These are phyloP conservation scores for Tachina grossa DNA, from an alignment of 2,888 invertebrate species.

Conservation along the genomic window DNA sequence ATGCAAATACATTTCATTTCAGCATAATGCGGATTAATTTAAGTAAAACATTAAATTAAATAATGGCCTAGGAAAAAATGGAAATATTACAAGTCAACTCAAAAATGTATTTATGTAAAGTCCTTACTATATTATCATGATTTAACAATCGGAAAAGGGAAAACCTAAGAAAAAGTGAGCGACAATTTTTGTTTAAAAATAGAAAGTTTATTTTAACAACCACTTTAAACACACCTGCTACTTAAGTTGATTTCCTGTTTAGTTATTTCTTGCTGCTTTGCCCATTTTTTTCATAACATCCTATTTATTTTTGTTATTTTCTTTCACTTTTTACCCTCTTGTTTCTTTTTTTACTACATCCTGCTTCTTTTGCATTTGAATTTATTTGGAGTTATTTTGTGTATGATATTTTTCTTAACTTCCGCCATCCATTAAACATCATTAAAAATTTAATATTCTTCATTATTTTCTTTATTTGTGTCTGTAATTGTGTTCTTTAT, in stretches of 20 bases:
- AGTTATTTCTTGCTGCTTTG: conserved; percentile 39
- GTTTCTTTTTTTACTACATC: conserved; percentile 19
- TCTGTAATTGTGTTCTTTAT: conserved; percentile 59
- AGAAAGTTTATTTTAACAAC: conserved; percentile 71
- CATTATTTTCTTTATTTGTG: conserved; percentile 72
- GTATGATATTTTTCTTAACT: conserved; percentile 68
- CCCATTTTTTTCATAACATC: conserved; percentile 15
- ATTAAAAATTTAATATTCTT: conserved; percentile 82
- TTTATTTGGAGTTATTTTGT: conserved; percentile 18
- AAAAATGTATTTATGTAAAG: not conserved
- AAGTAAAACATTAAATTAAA: conserved; percentile 26
- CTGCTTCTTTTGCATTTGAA: conserved; percentile 44
- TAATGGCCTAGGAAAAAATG: not conserved
- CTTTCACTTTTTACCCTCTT: not conserved
- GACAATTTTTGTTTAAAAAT: conserved; percentile 33
- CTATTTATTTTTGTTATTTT: conserved; percentile 20
- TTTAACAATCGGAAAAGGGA: conserved; percentile 43
- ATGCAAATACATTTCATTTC: conserved; percentile 43
- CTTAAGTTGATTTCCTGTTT: conserved; percentile 71
- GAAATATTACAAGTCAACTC: not conserved
- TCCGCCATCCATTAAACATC: conserved; percentile 82
- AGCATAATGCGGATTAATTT: conserved; percentile 66
- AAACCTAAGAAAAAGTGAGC: not conserved
- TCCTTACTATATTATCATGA: conserved; percentile 51
- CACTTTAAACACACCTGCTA: conserved; percentile 75